Percentiles rank a stretch among this genome's conserved stretches.
Evolutionary conservation across 1,140 invertebrate species (phyloP).

Genomic region (fruit fly (Drosophila melanogaster)): Release_6_plus_ISO1_MT NT_033777.3:13556001-13556500

Average conservation of each 20-base stretch:
- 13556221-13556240: slow-evolving; percentile 84
- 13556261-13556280: slow-evolving; percentile 74
- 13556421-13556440: slow-evolving; percentile 70
- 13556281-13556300: slow-evolving; percentile 73
- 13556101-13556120: slow-evolving; percentile 6
- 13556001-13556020: not conserved
- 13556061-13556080: slow-evolving; percentile 5
- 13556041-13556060: slow-evolving; percentile 5
- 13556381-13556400: slow-evolving; percentile 22
- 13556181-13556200: slow-evolving; percentile 84
- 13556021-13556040: slow-evolving; percentile 1
- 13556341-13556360: slow-evolving; percentile 28
- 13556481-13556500: slow-evolving; percentile 65
- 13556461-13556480: slow-evolving; percentile 77
- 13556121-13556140: slow-evolving; percentile 35
- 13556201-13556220: slow-evolving; percentile 84
- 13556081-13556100: slow-evolving; percentile 47
- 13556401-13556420: slow-evolving; percentile 75
- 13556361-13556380: slow-evolving; percentile 77
- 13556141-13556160: slow-evolving; percentile 38
- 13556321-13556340: slow-evolving; percentile 13
- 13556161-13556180: slow-evolving; percentile 72
- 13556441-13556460: slow-evolving; percentile 71
- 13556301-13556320: slow-evolving; percentile 29
- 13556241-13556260: slow-evolving; percentile 83